phyloP scores from a whole-genome alignment of 2,797 vertebrate genomes.

The Orestias chungarensis region DNA sequence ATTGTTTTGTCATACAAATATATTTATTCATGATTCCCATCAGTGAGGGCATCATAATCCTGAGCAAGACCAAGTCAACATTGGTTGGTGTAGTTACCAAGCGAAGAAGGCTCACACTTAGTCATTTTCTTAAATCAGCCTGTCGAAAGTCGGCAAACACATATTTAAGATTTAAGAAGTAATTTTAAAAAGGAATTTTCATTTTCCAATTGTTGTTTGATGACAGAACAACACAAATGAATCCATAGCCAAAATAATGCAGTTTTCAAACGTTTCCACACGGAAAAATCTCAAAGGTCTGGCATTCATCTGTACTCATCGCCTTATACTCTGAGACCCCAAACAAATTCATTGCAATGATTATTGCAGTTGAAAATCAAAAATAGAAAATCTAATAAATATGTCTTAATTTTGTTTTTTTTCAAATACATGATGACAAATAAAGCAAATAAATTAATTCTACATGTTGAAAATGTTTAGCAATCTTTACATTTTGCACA shows the following conservation, averaged over 20 bases:
- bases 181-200: background rate
- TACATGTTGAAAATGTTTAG: background rate
- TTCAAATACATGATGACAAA: no score
- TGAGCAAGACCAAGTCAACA: background rate
- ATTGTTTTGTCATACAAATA: background rate
- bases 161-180: background rate
- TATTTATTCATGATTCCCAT: background rate
- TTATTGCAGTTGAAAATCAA: no score
- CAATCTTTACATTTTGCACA: background rate
- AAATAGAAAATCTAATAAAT: background rate
- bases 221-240: background rate
- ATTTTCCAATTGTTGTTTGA: background rate
- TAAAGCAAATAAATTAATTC: background rate
- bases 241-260: background rate
- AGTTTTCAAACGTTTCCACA: background rate
- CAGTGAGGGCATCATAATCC: background rate
- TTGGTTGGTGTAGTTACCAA: background rate
- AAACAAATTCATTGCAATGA: background rate
- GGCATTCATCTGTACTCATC: background rate
- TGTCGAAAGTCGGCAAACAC: background rate
- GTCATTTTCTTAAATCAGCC: background rate
- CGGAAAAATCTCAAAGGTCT: background rate
- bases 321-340: background rate
- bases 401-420: background rate
- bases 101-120: background rate